Evolutionary conservation across 37 sponge, comb jelly and placozoan genomes (phyloP).

Genomic region (Beroe ovata): DNA sequence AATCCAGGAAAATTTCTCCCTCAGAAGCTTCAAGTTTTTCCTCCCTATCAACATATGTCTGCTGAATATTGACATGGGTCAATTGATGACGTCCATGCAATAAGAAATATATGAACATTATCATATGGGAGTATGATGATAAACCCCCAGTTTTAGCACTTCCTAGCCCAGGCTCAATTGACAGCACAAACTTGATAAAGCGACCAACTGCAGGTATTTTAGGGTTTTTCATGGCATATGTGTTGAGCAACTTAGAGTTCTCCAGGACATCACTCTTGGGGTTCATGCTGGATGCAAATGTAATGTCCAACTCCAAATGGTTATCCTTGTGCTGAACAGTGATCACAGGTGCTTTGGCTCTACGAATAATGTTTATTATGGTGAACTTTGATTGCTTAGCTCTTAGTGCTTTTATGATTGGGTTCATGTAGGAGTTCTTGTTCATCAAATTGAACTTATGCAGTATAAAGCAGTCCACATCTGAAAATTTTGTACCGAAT

Average conservation of each 20-base stretch:
- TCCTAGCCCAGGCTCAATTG: slow-evolving; percentile 7
- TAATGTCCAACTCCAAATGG: slow-evolving; percentile 17
- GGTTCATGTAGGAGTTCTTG: slow-evolving; percentile 10
- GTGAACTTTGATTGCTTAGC: background rate
- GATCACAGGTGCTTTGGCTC: slow-evolving; percentile 1
- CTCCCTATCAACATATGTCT: background rate
- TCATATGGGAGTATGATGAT: slow-evolving; percentile 6
- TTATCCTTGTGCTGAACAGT: slow-evolving; percentile 31
- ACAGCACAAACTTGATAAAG: slow-evolving; percentile 46
- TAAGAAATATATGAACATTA: slow-evolving; percentile 44
- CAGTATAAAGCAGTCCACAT: slow-evolving; percentile 53
- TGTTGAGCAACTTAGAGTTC: slow-evolving; percentile 12
- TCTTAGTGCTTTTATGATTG: background rate
- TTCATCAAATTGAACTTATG: background rate
- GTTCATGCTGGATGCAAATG: background rate
- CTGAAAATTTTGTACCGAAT: slow-evolving; percentile 36
- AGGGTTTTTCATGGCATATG: slow-evolving; percentile 9
- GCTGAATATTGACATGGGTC: background rate
- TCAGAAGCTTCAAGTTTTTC: slow-evolving; percentile 41
- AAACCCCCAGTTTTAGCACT: slow-evolving; percentile 41
- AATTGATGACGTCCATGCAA: background rate
- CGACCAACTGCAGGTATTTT: slow-evolving; percentile 39
- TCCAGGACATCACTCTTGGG: slow-evolving; percentile 29
- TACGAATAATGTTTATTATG: background rate
- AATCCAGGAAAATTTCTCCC: slow-evolving; percentile 53